Conservation (phyloP, 2,888 invertebrate species). For the Campoplex capitator region DNA sequence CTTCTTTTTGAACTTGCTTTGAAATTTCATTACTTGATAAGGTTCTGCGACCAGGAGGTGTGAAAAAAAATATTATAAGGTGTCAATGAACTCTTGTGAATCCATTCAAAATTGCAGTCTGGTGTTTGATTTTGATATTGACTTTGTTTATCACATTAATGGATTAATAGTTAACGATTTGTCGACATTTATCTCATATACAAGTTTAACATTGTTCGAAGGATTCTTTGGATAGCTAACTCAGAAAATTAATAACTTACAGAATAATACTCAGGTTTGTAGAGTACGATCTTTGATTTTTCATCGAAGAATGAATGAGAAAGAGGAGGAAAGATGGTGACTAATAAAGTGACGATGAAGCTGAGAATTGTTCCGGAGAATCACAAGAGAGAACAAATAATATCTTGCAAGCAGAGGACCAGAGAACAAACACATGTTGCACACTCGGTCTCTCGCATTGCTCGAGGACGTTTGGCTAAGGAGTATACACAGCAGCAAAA, state of each 20-base stretch:
- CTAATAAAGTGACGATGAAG: slow-evolving; percentile 61
- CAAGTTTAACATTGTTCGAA: not conserved
- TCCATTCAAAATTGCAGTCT: too few species aligned
- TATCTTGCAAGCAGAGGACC: slow-evolving; percentile 69
- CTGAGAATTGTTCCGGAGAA: slow-evolving; percentile 50
- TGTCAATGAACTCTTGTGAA: not conserved
- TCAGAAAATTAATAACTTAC: not conserved
- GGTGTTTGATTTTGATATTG: not conserved
- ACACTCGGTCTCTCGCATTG: slow-evolving; percentile 76
- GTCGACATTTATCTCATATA: too few species aligned
- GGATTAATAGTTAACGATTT: not conserved
- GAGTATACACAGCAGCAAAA: slow-evolving; percentile 20
- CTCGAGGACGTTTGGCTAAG: slow-evolving; percentile 37
- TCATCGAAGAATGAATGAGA: not conserved
- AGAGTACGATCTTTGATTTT: slow-evolving; percentile 8
- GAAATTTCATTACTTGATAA: not conserved
- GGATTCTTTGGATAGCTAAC: not conserved
- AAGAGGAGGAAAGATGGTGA: slow-evolving; percentile 18
- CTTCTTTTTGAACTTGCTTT: not conserved
- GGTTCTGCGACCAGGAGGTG: not conserved
- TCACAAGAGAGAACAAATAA: slow-evolving; percentile 62
- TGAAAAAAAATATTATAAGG: not conserved
- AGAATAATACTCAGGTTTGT: not conserved
- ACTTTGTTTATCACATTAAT: not conserved
- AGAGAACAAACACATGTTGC: slow-evolving; percentile 83